Evolutionary conservation across 2,888 invertebrate species (phyloP).

Genomic region (Microplitis deprimator): DNA sequence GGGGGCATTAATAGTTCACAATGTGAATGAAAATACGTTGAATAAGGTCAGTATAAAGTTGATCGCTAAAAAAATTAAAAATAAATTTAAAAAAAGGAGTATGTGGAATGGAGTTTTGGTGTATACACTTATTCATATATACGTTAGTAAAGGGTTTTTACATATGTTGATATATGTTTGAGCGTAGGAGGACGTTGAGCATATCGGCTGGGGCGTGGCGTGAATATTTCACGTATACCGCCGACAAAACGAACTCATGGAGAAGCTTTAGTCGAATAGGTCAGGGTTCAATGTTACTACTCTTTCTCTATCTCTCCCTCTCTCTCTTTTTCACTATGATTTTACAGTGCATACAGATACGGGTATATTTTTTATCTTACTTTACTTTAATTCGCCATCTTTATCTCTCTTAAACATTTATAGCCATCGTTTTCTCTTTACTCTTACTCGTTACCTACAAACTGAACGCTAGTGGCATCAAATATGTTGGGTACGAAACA

Average conservation of each 20-base stretch:
- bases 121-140: neutral
- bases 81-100: constrained; percentile 25
- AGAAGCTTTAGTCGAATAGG: constrained; percentile 54
- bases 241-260: constrained; percentile 56
- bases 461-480: constrained; percentile 49
- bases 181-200: constrained; percentile 25
- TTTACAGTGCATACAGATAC: neutral
- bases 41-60: constrained; percentile 1
- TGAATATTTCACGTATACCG: constrained; percentile 61
- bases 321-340: constrained; percentile 14
- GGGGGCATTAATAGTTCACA: constrained; percentile 41
- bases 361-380: neutral
- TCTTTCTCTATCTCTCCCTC: neutral
- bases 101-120: neutral
- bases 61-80: constrained; percentile 36
- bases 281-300: constrained; percentile 56
- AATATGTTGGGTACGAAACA: constrained; percentile 45
- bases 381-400: neutral
- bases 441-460: constrained; percentile 43
- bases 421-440: constrained; percentile 38
- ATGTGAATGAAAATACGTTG: constrained; percentile 26
- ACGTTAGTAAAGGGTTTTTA: constrained; percentile 9
- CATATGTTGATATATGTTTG: constrained; percentile 7
- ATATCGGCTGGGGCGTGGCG: constrained; percentile 46
- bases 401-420: neutral